Percentiles rank a stretch among this genome's conserved stretches.
These are phyloP conservation scores for Chrysina gloriosa DNA, from an alignment of 2,888 invertebrate genomes.

Conservation along the genomic window DNA sequence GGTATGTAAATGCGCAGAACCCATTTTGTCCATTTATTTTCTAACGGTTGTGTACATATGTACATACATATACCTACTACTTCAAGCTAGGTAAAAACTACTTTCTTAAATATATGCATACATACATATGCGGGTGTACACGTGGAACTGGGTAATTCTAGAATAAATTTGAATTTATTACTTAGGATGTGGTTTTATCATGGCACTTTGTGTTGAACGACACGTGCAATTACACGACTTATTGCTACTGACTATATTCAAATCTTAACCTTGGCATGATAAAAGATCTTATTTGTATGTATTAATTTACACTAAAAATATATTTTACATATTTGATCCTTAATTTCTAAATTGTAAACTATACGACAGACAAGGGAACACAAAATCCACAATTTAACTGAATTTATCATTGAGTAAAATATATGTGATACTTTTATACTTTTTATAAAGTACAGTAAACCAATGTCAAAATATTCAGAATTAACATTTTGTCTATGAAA, in stretches of 20 bases:
- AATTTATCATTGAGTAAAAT: too few species aligned
- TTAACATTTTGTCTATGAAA: too few species aligned
- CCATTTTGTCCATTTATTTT: too few species aligned
- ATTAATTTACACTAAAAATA: constrained; percentile 55
- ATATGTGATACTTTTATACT: too few species aligned
- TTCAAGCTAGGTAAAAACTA: too few species aligned
- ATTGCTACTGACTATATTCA: constrained; percentile 57
- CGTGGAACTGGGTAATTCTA: constrained; percentile 53
- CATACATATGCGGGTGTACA: constrained; percentile 47
- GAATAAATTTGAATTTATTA: constrained; percentile 63
- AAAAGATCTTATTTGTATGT: constrained; percentile 55
- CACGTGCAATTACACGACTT: constrained; percentile 57
- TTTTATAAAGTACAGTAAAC: too few species aligned
- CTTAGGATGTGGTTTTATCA: constrained; percentile 61
- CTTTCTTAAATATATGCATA: too few species aligned
- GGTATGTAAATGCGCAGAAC: too few species aligned
- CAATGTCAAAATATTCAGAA: too few species aligned
- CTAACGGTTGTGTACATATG: background rate
- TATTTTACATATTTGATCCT: constrained; percentile 42
- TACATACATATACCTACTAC: constrained; percentile 2
- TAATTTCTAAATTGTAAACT: too few species aligned
- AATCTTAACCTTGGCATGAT: constrained; percentile 54
- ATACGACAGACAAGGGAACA: too few species aligned
- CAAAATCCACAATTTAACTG: too few species aligned
- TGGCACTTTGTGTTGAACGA: constrained; percentile 63